A percentile compares a stretch with the other conserved stretches of the same genome.
These are phyloP conservation scores for Rhinella marina DNA, from an alignment of 2,797 vertebrate genomes.

Conservation along the genomic window DNA sequence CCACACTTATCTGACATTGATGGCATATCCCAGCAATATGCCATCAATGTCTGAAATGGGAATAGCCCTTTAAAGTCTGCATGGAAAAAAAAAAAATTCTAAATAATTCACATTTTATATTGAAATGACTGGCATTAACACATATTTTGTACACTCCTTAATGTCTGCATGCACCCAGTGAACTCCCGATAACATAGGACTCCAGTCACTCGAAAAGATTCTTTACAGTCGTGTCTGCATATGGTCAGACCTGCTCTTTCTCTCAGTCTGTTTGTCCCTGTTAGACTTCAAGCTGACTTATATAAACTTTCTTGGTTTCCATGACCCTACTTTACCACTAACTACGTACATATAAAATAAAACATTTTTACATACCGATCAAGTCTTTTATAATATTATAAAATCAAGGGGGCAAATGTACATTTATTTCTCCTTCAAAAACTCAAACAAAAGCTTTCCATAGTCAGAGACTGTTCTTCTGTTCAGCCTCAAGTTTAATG, in stretches of 20 bases:
- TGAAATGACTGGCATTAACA: background rate
- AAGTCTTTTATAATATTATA: slow-evolving; percentile 52
- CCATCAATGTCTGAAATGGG: too few species aligned
- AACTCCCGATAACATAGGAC: background rate
- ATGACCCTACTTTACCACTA: slow-evolving; percentile 39
- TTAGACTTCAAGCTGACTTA: slow-evolving; percentile 57
- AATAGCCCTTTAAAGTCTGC: background rate
- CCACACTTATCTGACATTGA: too few species aligned
- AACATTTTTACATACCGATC: slow-evolving; percentile 41
- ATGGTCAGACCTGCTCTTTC: slow-evolving; percentile 40
- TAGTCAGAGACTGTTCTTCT: slow-evolving; percentile 35
- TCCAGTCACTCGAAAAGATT: background rate
- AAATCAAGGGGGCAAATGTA: slow-evolving; percentile 15
- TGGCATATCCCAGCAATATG: too few species aligned
- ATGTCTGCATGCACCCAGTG: background rate
- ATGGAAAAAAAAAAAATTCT: background rate
- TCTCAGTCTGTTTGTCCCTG: slow-evolving; percentile 54
- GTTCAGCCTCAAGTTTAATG: slow-evolving; percentile 57
- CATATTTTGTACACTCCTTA: background rate
- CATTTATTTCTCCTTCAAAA: slow-evolving; percentile 26
- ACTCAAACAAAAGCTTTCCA: slow-evolving; percentile 36
- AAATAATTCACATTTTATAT: background rate
- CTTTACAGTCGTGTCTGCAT: slow-evolving; percentile 43
- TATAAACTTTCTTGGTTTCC: slow-evolving; percentile 56
- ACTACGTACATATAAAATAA: slow-evolving; percentile 53